Percentiles rank a stretch among this genome's conserved stretches.
These are phyloP conservation scores for Pterocles orientalis DNA, from an alignment of 2,113 vertebrate species.

Conservation along the genomic window DNA sequence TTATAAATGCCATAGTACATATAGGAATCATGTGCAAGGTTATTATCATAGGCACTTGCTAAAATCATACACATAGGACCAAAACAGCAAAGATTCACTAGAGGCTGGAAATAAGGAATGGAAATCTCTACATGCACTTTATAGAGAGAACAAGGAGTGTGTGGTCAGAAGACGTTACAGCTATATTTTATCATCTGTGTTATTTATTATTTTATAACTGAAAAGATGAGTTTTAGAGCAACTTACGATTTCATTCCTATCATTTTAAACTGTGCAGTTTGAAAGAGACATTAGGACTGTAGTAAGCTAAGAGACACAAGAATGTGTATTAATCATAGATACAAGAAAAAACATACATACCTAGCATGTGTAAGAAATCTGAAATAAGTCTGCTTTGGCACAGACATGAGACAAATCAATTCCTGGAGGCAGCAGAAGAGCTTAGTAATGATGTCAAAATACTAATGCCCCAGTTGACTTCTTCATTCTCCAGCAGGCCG, in stretches of 20 bases:
- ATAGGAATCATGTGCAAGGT: not conserved
- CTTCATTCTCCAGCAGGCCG: not conserved
- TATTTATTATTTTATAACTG: not conserved
- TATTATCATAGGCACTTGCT: not conserved
- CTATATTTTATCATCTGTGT: not conserved
- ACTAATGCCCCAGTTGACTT: not conserved
- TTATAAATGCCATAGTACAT: not conserved
- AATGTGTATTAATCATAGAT: not conserved
- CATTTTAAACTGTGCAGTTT: not conserved
- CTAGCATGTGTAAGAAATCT: not conserved
- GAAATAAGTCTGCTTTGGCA: constrained; percentile 5
- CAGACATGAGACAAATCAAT: not conserved
- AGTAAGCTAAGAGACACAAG: not conserved
- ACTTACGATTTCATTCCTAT: not conserved
- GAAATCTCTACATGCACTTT: not conserved
- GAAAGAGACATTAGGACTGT: not conserved
- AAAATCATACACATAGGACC: not conserved
- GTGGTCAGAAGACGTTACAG: not conserved
- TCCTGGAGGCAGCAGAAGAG: not conserved
- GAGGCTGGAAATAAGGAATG: not conserved
- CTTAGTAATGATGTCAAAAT: constrained; percentile 12
- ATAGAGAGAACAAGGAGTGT: not conserved
- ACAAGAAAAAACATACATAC: not conserved
- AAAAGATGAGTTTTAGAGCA: not conserved
- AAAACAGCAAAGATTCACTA: not conserved